Evolutionary conservation across 2,797 vertebrate genomes (phyloP), one percentile per base, ranked within the genome.

Genomic region (Gymnothorax javanicus): DNA sequence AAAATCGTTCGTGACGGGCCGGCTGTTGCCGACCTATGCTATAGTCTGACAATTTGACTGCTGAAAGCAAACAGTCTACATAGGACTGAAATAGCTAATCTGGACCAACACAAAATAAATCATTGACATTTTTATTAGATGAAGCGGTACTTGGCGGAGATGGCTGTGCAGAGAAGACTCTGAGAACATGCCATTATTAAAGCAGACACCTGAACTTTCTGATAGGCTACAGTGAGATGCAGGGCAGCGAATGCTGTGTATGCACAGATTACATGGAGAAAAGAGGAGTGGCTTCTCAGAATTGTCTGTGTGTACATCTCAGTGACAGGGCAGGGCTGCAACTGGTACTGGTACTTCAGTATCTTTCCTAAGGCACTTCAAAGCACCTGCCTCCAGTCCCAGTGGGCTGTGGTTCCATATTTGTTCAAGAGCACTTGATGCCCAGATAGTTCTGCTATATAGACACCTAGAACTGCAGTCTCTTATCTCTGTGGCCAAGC

Each of bases 121-220:
- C 15, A 52, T 23, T 79, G 7, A 25, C 64, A 69, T 43, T 50
- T n/a, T 52, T 27, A 71, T 25, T n/a, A 27, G 8, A 71, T 75
- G 20, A 43, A 33, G 12, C 15, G 2, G 27, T 75, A 12, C 15
- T 12, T 4, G 43, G 7, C 27, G 15, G 27, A 27, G 69, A 71
- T 27, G 33, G 69, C 8, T 25, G 25, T 71, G 6, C 71, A 73
- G 5, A 12, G n/a, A 73, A 15, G 27, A 75, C 27, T 75, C 33
- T 6, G 27, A 15, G 13, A 75, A 43, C 71, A 75, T 43, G 33
- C 33, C 43, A 12, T 75, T 75, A 43, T 75, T 43, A 33, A 75
- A 75, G 25, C 54, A 75, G 86, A 84, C 58, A 87, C 86, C 27
- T 84, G 86, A 75, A 57, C 54, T 59, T 86, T 82, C 71, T 81